phyloP scores from a whole-genome alignment of 30 jellyfish, hydroid and myxozoan genomes.

The Aurelia aurita region DNA sequence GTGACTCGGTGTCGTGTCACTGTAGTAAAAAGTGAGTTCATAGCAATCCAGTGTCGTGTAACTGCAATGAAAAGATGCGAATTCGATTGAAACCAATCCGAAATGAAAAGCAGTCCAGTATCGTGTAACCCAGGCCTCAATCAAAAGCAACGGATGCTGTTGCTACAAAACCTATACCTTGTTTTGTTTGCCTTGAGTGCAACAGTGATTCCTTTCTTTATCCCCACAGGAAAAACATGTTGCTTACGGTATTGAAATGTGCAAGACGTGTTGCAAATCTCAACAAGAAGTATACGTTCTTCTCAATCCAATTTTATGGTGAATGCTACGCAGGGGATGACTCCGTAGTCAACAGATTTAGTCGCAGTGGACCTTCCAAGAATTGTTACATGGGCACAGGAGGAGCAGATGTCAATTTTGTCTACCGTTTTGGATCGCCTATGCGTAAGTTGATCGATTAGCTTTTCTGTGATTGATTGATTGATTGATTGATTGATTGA shows the following conservation, averaged over 20 bases:
- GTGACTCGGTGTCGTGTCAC: no score
- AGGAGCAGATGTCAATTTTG: conserved; percentile 55
- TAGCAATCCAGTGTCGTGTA: no score
- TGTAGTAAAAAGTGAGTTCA: no score
- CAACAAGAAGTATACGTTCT: conserved; percentile 45
- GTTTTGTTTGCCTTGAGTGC: neutral
- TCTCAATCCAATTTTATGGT: conserved; percentile 57
- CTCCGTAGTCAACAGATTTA: conserved; percentile 44
- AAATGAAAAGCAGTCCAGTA: no score
- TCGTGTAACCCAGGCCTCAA: no score
- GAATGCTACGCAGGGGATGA: conserved; percentile 88
- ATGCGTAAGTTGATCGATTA: conserved; percentile 32
- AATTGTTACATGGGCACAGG: conserved; percentile 72
- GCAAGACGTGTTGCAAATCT: conserved; percentile 25
- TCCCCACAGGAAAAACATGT: conserved; percentile 37
- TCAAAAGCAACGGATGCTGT: no score
- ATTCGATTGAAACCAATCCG: no score
- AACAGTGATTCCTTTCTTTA: neutral
- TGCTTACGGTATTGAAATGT: conserved; percentile 47
- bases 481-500: neutral
- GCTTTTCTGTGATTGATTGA: neutral
- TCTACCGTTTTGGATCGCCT: conserved; percentile 67
- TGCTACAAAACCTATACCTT: neutral
- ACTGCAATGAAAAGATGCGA: no score
- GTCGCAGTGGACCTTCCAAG: conserved; percentile 39